A percentile compares a stretch with the other conserved stretches of the same genome.
These are phyloP conservation scores for Nephrotoma appendiculata DNA, from an alignment of 2,888 invertebrate species.

Conservation along the genomic window DNA sequence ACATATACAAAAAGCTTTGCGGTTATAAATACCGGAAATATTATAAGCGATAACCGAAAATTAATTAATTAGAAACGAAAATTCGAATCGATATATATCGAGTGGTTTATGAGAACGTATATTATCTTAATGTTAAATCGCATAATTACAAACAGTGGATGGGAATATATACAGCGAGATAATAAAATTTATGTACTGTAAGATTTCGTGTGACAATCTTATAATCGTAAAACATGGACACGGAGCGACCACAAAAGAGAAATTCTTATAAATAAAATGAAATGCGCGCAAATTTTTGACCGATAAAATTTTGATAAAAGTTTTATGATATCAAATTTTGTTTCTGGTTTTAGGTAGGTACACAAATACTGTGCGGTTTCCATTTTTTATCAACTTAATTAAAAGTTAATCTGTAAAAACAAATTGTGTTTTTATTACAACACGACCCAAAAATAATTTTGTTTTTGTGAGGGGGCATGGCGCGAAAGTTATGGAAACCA, in stretches of 20 bases:
- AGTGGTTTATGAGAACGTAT: background rate
- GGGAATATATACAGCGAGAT: background rate
- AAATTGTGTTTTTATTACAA: background rate
- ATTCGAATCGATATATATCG: background rate
- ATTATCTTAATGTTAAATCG: background rate
- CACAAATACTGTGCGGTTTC: background rate
- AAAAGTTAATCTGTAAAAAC: background rate
- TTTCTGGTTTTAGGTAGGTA: too few species aligned
- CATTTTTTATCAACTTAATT: background rate
- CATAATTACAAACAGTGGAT: background rate
- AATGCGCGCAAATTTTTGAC: background rate
- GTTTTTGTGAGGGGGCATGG: background rate
- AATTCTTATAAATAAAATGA: background rate
- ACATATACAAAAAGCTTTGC: background rate
- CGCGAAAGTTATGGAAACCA: background rate
- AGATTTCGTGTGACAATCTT: background rate
- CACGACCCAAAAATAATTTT: background rate
- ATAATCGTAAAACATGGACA: background rate
- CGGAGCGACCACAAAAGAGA: background rate
- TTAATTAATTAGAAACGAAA: background rate
- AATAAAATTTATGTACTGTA: background rate
- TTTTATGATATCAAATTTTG: background rate
- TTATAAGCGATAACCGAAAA: background rate
- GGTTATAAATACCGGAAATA: background rate
- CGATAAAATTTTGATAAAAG: background rate